Percentiles rank a stretch among this genome's conserved stretches.
Evolutionary conservation across 2,113 vertebrate genomes (phyloP).

Genomic region (Salminus brasiliensis): DNA sequence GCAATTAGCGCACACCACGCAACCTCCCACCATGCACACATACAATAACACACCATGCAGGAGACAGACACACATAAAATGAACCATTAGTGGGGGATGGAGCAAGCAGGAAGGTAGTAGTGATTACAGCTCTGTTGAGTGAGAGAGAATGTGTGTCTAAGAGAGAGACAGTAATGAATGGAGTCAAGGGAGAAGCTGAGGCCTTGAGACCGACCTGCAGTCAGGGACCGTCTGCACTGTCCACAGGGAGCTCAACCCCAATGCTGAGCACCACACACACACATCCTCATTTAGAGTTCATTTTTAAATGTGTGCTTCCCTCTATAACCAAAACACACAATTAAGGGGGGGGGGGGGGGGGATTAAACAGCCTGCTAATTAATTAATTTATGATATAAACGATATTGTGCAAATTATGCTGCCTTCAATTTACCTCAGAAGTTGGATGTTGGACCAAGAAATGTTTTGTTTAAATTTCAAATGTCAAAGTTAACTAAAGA

Average conservation of each 20-base stretch:
- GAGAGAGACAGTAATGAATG: conserved; percentile 49
- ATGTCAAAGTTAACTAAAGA: too few species aligned
- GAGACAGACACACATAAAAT: conserved; percentile 13
- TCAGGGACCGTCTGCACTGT: conserved; percentile 35
- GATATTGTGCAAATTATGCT: too few species aligned
- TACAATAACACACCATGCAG: conserved; percentile 6
- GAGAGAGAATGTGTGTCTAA: conserved; percentile 2
- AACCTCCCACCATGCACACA: conserved; percentile 13
- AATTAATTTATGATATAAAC: too few species aligned
- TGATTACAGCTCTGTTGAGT: conserved; percentile 25
- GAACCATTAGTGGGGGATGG: neutral
- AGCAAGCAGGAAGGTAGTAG: neutral
- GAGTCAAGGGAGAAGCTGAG: conserved; percentile 25
- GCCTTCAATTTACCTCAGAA: too few species aligned
- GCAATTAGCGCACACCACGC: conserved; percentile 24
- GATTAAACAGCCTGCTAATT: too few species aligned
- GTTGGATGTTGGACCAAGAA: too few species aligned
- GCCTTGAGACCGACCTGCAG: conserved; percentile 45
- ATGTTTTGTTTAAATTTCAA: too few species aligned
- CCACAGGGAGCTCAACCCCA: conserved; percentile 29
- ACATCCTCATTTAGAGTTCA: too few species aligned
- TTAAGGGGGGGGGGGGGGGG: too few species aligned
- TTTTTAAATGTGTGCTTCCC: too few species aligned
- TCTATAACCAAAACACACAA: too few species aligned
- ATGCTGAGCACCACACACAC: neutral